Base-by-base conservation (phyloP, 2,113 vertebrate genomes). In the Neoarius graeffei region DNA sequence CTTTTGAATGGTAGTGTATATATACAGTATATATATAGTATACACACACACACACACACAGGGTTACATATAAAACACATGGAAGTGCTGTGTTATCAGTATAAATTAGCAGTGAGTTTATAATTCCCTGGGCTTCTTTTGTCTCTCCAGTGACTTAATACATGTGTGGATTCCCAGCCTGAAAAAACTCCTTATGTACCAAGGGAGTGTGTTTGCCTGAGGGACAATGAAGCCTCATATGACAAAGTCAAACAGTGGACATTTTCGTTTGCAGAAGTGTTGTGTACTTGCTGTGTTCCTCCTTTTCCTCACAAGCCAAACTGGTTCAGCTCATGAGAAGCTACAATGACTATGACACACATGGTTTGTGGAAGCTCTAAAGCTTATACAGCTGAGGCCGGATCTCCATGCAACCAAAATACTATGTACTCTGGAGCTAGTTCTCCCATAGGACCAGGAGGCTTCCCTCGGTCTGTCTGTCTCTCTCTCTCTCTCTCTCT, bases 371-470 rank as follows among this genome's bases (percentile, higher is more conserved):
- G 54, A 76, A 83, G 56, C 81, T 87, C 81, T 56, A 74, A 77
- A 77, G 25, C 54, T 60, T 25, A 82, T 81, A 71, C 57, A 87
- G 69, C 71, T 83, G 67, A 64, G 17, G 42, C 86, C 14, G 10
- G 57, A 56, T 88, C 80, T 73, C 30, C 25, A 62, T 48, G 66
- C 59, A 11, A 50, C 52, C 25, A 64, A 74, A 84, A 84, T 57
- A 88, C n/a, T 83, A 73, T 88, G 71, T 88, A 77, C 81, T 83
- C 56, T 88, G 71, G 71, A 84, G 42, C 79, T 71, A 19, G 57
- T 74, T 82, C 66, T 23, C 25, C 42, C 54, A 42, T 15, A 25
- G 60, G 67, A 48, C 23, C 23, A 66, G 60, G 3, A 81, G 79
- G 20, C 54, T 52, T 74, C 5, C 27, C 35, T 35, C 67, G 6